Evolutionary conservation across 2,797 vertebrate species (phyloP), one percentile per base, ranked within the genome.

Genomic region (Enteromius afrohamiltoni): DNA sequence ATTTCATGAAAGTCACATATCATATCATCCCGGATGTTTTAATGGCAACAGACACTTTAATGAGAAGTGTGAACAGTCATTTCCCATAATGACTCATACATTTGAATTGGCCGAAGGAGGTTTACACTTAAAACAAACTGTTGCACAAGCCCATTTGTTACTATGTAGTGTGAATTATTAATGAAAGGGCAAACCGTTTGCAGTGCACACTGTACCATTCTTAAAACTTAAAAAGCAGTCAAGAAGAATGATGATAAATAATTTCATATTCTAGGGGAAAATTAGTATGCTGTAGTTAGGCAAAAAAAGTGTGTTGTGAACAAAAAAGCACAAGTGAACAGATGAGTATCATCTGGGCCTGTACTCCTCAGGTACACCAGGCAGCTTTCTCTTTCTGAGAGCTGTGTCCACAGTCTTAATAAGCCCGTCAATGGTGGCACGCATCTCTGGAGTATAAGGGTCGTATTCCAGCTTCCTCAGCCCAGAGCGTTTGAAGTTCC

Each of bases 401-500:
- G 95, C 95, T 0, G 86, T 13, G 29, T 99, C 95, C 80, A 99
- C 97, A n/a, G 93, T 96, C 86, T 89, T 95, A 93, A 99, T 97
- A 90, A 97, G 96, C 84, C 93, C 86, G 0, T 95, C 89, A 85
- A 99, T 99, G 80, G 79, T 79, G 9, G 90, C 91, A 83, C 93
- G 92, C 98, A 99, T 99, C 88, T 98, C 96, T 0, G 93, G 87
- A 0, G 97, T 98, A 87, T 98, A 99, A 0, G 98, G 98, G 91
- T 99, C 95, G 0, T 96, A 99, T 86, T 99, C 97, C 9, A 99
- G 91, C 68, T 99, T 99, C 10, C 98, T 91, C 16, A 99, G 92
- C 19, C 97, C 98, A 0, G 97, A 99, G 0, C 98, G 95, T 88
- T 99, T 99, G 87, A 99, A 99, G 93, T 97, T 99, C 26, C 98